Conservation (phyloP, 2,797 vertebrate species). For the Atherinosoma microstoma region DNA sequence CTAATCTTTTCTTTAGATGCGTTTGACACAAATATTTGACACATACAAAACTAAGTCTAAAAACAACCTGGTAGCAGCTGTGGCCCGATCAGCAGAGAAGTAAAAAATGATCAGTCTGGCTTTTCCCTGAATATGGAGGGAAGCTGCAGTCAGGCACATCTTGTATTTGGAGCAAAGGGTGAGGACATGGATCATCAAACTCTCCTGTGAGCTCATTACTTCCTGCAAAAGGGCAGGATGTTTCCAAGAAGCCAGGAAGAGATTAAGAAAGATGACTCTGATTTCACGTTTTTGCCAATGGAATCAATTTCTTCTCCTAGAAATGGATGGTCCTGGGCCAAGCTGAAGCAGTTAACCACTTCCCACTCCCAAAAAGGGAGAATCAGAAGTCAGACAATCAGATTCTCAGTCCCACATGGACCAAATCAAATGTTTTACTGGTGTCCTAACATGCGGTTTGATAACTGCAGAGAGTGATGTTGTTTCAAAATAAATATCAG, state of each 20-base stretch:
- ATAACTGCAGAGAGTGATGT: background rate
- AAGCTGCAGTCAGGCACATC: conserved; percentile 56
- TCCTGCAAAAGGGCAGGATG: conserved; percentile 76
- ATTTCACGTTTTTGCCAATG: conserved; percentile 65
- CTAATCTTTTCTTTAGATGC: conserved; percentile 1
- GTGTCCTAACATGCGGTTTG: conserved; percentile 2
- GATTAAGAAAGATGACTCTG: conserved; percentile 77
- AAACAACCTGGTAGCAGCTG: conserved; percentile 13
- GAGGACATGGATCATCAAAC: conserved; percentile 79
- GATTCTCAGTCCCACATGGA: conserved; percentile 14
- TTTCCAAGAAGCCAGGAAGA: conserved; percentile 64
- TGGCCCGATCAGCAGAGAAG: conserved; percentile 17
- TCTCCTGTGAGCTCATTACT: conserved; percentile 85
- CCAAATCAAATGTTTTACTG: conserved; percentile 24
- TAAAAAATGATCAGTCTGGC: conserved; percentile 55
- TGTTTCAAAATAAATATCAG: background rate
- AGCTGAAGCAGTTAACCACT: conserved; percentile 52
- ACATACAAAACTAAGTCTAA: background rate
- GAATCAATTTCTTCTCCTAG: conserved; percentile 54
- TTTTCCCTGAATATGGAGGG: conserved; percentile 49
- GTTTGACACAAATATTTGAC: conserved; percentile 7
- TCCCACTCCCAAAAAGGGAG: background rate
- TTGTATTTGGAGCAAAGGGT: conserved; percentile 76
- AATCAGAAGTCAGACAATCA: conserved; percentile 24
- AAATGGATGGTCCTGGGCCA: conserved; percentile 44